phyloP scores from a whole-genome alignment of 2,888 invertebrate species.

The Spodoptera exigua region DNA sequence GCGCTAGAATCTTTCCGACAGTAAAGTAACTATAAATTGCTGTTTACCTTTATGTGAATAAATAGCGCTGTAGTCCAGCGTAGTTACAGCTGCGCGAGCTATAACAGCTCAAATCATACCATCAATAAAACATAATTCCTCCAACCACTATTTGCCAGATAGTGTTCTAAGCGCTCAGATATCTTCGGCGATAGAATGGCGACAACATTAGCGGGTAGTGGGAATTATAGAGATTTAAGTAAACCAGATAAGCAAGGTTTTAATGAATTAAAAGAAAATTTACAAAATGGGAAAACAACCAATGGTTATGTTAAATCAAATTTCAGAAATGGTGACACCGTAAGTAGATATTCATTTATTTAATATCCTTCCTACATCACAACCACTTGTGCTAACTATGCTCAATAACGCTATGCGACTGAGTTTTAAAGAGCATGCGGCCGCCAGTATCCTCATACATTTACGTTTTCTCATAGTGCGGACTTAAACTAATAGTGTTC shows the following conservation, averaged over 20 bases:
- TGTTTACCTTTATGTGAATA: too few species aligned
- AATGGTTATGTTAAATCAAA: constrained; percentile 73
- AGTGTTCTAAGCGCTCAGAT: too few species aligned
- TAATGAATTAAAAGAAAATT: constrained; percentile 64
- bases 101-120: not conserved
- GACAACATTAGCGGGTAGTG: constrained; percentile 66
- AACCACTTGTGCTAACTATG: too few species aligned
- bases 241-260: constrained; percentile 62
- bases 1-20: too few species aligned
- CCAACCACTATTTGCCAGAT: constrained; percentile 31
- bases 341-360: constrained; percentile 72
- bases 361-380: constrained; percentile 42
- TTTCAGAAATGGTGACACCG: constrained; percentile 70
- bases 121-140: not conserved
- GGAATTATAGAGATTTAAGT: constrained; percentile 53
- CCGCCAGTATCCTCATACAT: too few species aligned
- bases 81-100: too few species aligned
- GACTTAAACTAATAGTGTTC: too few species aligned
- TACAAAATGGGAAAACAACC: constrained; percentile 71
- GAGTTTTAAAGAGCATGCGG: too few species aligned
- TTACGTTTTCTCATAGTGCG: too few species aligned
- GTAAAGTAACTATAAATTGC: too few species aligned
- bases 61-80: too few species aligned
- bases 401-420: too few species aligned
- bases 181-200: constrained; percentile 69